Percentiles rank a stretch among this genome's conserved stretches.
phyloP scores from a whole-genome alignment of 2,113 vertebrate species.

The Percopsis transmontana region DNA sequence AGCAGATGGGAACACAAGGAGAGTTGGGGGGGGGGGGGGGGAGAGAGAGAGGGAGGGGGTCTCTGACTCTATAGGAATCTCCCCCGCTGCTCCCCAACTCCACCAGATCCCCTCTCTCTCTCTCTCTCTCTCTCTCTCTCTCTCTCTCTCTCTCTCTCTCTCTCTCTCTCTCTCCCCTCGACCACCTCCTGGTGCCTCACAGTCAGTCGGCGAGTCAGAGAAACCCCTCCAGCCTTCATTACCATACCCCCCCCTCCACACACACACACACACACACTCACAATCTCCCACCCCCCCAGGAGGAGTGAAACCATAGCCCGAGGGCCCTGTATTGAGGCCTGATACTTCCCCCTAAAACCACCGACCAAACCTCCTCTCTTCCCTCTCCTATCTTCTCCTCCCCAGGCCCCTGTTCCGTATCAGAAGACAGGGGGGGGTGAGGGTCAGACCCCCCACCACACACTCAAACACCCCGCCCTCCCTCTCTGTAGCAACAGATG shows the following conservation, averaged over 20 bases:
- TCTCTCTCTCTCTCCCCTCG: background rate
- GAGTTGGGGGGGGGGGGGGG: background rate
- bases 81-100: too few species aligned
- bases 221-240: background rate
- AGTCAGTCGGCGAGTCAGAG: background rate
- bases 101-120: background rate
- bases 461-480: background rate
- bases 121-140: background rate
- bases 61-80: too few species aligned
- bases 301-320: constrained; percentile 17
- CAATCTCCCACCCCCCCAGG: background rate
- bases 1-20: constrained; percentile 9
- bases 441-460: background rate
- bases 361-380: background rate
- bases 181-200: background rate
- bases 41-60: too few species aligned
- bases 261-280: constrained; percentile 9
- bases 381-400: background rate
- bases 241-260: constrained; percentile 12
- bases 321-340: background rate
- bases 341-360: background rate
- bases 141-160: constrained; percentile 1
- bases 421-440: background rate
- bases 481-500: constrained; percentile 15
- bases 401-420: background rate